Evolutionary conservation across 1,140 invertebrate species (phyloP), one percentile per base, ranked within the genome.

Genomic region (Lutraria rhynchaena): DNA sequence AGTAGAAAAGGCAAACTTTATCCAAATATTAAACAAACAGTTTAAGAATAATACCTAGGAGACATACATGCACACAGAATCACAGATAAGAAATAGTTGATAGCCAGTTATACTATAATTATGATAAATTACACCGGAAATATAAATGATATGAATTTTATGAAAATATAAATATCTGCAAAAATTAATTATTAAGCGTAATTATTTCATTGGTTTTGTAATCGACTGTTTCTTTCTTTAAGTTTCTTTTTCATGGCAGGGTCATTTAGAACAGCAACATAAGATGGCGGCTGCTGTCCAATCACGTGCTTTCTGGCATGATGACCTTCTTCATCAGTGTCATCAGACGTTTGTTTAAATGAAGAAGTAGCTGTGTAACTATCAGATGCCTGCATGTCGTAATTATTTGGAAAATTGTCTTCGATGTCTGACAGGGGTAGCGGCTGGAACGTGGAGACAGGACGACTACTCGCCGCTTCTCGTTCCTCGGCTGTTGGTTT

Each of bases 241-340:
- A 80, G 37, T 57, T 69, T 80, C 63, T 80, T 51, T 80, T 80
- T 80, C 76, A 80, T 80, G 1, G 76, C 76, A 9, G 76, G 76
- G 29, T 80, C 76, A 49, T 80, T 80, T 19, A 80, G 29, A 9
- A 80, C 76, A 9, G 76, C 76, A 31, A 80, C 65, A 35, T 80
- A 80, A 60, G 44, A 46, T 49, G 61, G 76, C 51, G 63, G 49
- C 65, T 80, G 76, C 49, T 69, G 31, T 9, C 37, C 44, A n/a
- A 44, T 53, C 24, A 70, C 60, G 53, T 60, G 60, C n/a, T 80
- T 65, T 49, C 63, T 37, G 3, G 76, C 35, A 19, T 49, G 29
- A 57, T 70, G 31, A 9, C 53, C 27, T 15, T 60, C 65, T 33
- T 69, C 33, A 24, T 69, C 53, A 27, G 31, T 37, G 9, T 67